Percentiles rank a stretch among this genome's conserved stretches.
Conservation (phyloP, 2,113 vertebrate genomes). For the Aix galericulata region DNA sequence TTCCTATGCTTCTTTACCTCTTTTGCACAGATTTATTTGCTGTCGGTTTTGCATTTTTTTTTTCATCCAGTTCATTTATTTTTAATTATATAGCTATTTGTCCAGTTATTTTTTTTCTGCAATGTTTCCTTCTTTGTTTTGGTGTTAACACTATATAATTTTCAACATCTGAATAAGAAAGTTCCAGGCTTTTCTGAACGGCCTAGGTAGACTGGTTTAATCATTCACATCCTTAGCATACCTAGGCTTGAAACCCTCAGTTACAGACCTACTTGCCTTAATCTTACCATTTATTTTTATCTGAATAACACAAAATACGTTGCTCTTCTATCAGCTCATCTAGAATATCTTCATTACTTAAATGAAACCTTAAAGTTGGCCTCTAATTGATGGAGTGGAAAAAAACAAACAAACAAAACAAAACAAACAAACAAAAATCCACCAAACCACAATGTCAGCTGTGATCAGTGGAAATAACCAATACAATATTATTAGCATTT, state of each 20-base stretch:
- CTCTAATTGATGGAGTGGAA: background rate
- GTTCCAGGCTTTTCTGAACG: background rate
- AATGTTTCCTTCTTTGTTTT: background rate
- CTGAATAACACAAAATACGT: background rate
- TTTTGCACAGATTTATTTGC: background rate
- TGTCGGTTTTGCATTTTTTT: background rate
- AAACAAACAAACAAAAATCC: background rate
- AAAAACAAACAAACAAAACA: background rate
- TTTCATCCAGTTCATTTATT: background rate
- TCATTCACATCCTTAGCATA: background rate
- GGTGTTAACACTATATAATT: background rate
- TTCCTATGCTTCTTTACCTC: background rate
- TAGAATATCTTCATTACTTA: background rate
- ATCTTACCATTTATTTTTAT: background rate
- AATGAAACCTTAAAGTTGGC: background rate
- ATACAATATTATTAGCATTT: background rate
- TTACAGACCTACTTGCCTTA: background rate
- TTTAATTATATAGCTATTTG: background rate
- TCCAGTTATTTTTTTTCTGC: background rate
- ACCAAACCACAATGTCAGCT: background rate
- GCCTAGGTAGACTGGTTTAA: background rate
- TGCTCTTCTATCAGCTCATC: background rate
- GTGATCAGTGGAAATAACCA: conserved; percentile 26
- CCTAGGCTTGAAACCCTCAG: background rate
- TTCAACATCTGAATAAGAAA: background rate